Percentiles rank a stretch among this genome's conserved stretches.
These are phyloP conservation scores for Megalops cyprinoides DNA, from an alignment of 2,797 vertebrate species.

Conservation along the genomic window DNA sequence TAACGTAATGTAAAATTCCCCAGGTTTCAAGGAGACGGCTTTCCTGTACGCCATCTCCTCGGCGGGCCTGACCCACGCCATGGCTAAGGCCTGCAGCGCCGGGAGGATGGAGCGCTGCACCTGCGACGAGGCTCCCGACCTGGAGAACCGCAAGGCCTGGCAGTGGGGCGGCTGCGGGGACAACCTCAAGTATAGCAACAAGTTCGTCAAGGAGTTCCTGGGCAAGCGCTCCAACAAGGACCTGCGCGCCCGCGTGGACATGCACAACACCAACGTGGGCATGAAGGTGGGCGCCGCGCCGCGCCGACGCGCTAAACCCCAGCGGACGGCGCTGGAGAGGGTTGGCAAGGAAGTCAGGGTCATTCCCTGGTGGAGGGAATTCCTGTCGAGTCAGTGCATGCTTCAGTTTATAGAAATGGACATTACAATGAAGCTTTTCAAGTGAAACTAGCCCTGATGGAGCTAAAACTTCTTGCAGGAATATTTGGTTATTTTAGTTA, in stretches of 20 bases:
- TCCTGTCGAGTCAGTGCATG: no score
- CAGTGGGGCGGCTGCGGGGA: slow-evolving; percentile 98
- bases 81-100: slow-evolving; percentile 96
- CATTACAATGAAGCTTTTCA: no score
- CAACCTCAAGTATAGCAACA: slow-evolving; percentile 98
- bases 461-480: no score
- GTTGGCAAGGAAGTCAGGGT: no score
- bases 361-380: no score
- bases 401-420: no score
- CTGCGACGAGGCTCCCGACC: slow-evolving; percentile 93
- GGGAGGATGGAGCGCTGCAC: slow-evolving; percentile 98
- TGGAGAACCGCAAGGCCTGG: slow-evolving; percentile 98
- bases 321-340: no score
- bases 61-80: slow-evolving; percentile 89
- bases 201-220: slow-evolving; percentile 98
- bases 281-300: slow-evolving; percentile 86
- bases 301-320: no score
- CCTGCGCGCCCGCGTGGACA: slow-evolving; percentile 91
- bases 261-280: slow-evolving; percentile 97
- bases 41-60: slow-evolving; percentile 96
- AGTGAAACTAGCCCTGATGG: no score
- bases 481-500: no score
- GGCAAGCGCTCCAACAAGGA: slow-evolving; percentile 95
- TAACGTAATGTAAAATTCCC: no score
- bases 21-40: slow-evolving; percentile 96